These are phyloP conservation scores for Cerastoderma edule DNA, from an alignment of 2,888 invertebrate genomes.

Conservation along the genomic window DNA sequence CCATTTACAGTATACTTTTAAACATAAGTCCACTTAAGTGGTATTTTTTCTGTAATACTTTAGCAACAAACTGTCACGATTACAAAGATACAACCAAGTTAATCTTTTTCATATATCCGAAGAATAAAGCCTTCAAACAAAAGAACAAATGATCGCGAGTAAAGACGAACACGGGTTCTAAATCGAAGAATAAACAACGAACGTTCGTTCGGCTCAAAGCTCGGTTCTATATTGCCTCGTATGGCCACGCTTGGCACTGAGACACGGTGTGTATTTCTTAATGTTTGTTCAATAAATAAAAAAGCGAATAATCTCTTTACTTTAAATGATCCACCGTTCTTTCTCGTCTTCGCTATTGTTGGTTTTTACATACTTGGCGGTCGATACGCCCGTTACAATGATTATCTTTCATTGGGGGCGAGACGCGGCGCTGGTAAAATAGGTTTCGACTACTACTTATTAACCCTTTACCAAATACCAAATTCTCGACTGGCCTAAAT, in stretches of 20 bases:
- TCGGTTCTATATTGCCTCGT: constrained; percentile 5
- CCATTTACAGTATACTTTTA: no score
- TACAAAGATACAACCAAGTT: neutral
- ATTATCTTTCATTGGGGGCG: neutral
- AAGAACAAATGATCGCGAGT: no score
- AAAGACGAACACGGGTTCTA: no score
- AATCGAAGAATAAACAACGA: constrained; percentile 9
- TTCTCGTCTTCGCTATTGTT: constrained; percentile 1
- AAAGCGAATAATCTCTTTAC: constrained; percentile 25
- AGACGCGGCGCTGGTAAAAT: neutral
- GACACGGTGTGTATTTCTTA: constrained; percentile 11
- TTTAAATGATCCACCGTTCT: constrained; percentile 5
- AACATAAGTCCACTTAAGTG: neutral
- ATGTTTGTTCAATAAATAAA: constrained; percentile 23
- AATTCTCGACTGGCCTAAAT: neutral
- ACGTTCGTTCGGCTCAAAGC: constrained; percentile 1
- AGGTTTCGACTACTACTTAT: neutral
- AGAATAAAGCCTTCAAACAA: no score
- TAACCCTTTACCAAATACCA: neutral
- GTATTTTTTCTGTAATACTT: neutral
- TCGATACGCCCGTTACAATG: neutral
- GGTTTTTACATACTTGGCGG: neutral
- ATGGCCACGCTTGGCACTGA: constrained; percentile 1
- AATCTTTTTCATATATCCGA: neutral
- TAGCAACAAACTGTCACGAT: neutral